phyloP scores from a whole-genome alignment of 2,888 invertebrate genomes.

The Caenorhabditis imperialis region DNA sequence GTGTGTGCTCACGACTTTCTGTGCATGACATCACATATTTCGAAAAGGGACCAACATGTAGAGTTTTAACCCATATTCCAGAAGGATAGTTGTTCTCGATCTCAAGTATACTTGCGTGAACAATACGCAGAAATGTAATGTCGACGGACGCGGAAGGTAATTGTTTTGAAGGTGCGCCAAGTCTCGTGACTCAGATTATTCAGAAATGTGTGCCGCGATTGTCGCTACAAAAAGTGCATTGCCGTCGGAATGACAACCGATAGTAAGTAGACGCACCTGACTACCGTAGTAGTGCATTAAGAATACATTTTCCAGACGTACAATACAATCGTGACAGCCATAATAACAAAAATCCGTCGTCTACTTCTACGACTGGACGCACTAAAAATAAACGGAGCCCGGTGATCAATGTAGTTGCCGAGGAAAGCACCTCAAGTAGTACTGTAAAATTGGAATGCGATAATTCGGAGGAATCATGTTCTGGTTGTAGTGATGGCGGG shows the following conservation, averaged over 20 bases:
- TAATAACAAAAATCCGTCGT: constrained; percentile 36
- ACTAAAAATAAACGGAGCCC: constrained; percentile 28
- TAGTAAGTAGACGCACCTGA: constrained; percentile 34
- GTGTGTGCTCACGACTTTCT: neutral
- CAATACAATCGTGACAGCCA: constrained; percentile 54
- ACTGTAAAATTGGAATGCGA: constrained; percentile 41
- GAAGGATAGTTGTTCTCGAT: constrained; percentile 46
- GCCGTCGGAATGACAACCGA: constrained; percentile 45
- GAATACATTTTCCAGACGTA: constrained; percentile 37
- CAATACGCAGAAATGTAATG: constrained; percentile 35
- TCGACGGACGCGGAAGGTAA: constrained; percentile 50
- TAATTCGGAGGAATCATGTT: constrained; percentile 38
- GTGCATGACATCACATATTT: too few relatives aligned
- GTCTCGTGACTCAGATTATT: neutral
- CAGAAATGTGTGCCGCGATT: constrained; percentile 53
- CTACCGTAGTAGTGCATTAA: constrained; percentile 11
- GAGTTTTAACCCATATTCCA: constrained; percentile 25
- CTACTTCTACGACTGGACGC: too few relatives aligned
- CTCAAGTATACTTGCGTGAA: constrained; percentile 35
- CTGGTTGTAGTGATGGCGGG: constrained; percentile 37
- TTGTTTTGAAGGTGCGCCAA: constrained; percentile 12
- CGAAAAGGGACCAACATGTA: too few relatives aligned
- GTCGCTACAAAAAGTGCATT: constrained; percentile 38
- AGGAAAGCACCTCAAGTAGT: constrained; percentile 31
- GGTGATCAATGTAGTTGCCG: constrained; percentile 7